phyloP scores from a whole-genome alignment of 2,797 vertebrate genomes.

The Loriculus beryllinus region DNA sequence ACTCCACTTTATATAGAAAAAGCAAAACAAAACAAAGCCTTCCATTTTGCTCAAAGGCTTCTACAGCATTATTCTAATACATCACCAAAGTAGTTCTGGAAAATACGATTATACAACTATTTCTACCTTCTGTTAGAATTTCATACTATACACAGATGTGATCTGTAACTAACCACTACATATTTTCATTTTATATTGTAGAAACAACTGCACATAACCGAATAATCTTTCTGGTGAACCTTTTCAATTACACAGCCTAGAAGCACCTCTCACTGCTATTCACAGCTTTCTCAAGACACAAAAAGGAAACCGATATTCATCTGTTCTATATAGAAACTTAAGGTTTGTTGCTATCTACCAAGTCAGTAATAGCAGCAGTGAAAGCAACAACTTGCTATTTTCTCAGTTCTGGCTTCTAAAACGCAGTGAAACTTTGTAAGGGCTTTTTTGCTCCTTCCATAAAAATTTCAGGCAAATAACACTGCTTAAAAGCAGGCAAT shows the following conservation, averaged over 20 bases:
- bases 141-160: neutral
- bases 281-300: neutral
- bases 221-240: neutral
- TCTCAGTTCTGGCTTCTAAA: neutral
- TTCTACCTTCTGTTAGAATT: neutral
- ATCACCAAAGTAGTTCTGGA: neutral
- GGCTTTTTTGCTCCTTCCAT: neutral
- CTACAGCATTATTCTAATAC: neutral
- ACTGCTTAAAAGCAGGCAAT: neutral
- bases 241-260: neutral
- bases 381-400: neutral
- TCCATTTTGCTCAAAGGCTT: neutral
- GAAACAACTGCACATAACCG: neutral
- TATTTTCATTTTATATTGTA: neutral
- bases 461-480: neutral
- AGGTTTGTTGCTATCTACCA: neutral
- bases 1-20: neutral
- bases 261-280: neutral
- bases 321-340: neutral
- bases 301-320: neutral
- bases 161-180: neutral
- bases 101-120: neutral
- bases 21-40: neutral
- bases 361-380: rapidly evolving
- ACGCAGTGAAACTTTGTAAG: neutral